A percentile compares a stretch with the other conserved stretches of the same genome.
These are phyloP conservation scores for Larimichthys polyactis DNA, from an alignment of 2,113 vertebrate genomes.

Conservation along the genomic window DNA sequence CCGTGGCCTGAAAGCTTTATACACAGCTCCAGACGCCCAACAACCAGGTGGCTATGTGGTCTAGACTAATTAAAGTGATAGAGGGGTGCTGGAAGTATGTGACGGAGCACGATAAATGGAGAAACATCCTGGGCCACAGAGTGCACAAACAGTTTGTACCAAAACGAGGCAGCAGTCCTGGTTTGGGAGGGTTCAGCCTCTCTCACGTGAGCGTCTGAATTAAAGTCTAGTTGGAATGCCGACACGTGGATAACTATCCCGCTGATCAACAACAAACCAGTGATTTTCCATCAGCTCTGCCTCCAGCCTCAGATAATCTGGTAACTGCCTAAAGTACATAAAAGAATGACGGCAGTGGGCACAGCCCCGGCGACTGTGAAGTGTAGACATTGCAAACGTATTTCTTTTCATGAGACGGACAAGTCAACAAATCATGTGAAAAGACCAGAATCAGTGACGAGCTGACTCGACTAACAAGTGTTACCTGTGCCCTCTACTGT, in stretches of 20 bases:
- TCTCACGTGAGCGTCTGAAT: slow-evolving; percentile 29
- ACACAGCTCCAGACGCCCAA: neutral
- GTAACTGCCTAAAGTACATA: neutral
- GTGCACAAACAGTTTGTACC: slow-evolving; percentile 17
- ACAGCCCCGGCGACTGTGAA: neutral
- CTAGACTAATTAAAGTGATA: neutral
- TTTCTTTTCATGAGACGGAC: neutral
- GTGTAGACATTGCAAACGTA: neutral
- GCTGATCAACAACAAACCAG: slow-evolving; percentile 24
- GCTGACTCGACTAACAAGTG: no score
- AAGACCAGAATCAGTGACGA: no score
- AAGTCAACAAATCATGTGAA: no score
- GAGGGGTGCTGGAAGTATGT: neutral
- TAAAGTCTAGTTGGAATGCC: slow-evolving; percentile 32
- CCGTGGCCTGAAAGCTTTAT: neutral
- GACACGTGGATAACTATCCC: neutral
- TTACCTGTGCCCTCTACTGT: neutral
- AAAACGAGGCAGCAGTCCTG: neutral
- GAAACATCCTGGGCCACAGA: slow-evolving; percentile 9
- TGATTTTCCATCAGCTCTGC: slow-evolving; percentile 6
- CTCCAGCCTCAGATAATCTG: neutral
- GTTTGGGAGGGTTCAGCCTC: slow-evolving; percentile 9
- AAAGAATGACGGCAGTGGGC: neutral
- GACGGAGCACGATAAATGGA: slow-evolving; percentile 9
- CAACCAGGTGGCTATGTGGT: neutral